phyloP scores from a whole-genome alignment of 2,797 vertebrate genomes.

The Sternarchorhynchus goeldii region DNA sequence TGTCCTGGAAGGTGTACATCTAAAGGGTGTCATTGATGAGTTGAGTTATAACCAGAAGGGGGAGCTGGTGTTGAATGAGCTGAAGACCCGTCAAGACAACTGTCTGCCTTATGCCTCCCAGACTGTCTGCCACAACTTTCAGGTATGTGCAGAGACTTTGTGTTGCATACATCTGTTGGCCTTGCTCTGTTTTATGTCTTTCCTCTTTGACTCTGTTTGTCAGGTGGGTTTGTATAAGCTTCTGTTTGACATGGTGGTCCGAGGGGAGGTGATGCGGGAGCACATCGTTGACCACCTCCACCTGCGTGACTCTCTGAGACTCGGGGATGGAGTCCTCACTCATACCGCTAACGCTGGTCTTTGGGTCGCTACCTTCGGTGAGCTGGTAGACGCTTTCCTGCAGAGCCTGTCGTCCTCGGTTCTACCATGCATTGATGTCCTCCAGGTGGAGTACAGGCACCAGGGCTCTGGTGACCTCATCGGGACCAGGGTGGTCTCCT shows the following conservation, averaged over 20 bases:
- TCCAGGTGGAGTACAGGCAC: conserved; percentile 74
- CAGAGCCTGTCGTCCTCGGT: conserved; percentile 68
- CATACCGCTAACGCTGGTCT: conserved; percentile 64
- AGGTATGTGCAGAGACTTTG: conserved; percentile 53
- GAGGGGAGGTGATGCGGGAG: conserved; percentile 65
- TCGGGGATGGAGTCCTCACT: conserved; percentile 65
- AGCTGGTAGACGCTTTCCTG: conserved; percentile 70
- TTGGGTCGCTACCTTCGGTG: conserved; percentile 62
- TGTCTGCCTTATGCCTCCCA: conserved; percentile 61
- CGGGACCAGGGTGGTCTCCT: conserved; percentile 64
- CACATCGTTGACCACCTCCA: conserved; percentile 63
- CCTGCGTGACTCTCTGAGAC: conserved; percentile 59
- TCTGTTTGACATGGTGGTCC: conserved; percentile 76
- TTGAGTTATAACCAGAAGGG: conserved; percentile 70
- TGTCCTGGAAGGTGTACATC: conserved; percentile 69
- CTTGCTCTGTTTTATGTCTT: neutral
- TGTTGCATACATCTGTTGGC: neutral
- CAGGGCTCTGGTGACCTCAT: conserved; percentile 66
- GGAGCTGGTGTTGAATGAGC: conserved; percentile 68
- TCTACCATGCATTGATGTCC: conserved; percentile 66
- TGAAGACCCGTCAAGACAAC: conserved; percentile 63
- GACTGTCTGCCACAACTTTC: conserved; percentile 68
- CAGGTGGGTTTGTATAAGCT: conserved; percentile 76
- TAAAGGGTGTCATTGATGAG: conserved; percentile 74
- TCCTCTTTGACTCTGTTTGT: conserved; percentile 5